Conservation (phyloP, 2,888 invertebrate genomes). For the Apodemia zela region DNA sequence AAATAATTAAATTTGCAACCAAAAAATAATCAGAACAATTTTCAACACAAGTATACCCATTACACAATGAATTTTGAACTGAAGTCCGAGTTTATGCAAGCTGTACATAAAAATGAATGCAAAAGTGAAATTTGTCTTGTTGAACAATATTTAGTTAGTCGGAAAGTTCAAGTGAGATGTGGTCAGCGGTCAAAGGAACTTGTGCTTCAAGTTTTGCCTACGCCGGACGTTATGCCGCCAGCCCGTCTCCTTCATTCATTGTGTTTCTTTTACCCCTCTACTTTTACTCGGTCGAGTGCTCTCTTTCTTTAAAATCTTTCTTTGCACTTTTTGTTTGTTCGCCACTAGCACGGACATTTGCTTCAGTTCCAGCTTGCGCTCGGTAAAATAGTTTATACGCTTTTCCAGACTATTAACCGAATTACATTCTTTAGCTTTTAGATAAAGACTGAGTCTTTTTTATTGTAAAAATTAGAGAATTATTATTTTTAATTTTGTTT, state of each 20-base stretch:
- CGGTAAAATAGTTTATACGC: conserved; percentile 1
- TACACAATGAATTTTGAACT: background rate
- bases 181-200: conserved; percentile 58
- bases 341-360: conserved; percentile 60
- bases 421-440: conserved; percentile 40
- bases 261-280: conserved; percentile 58
- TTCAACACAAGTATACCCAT: background rate
- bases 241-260: conserved; percentile 57
- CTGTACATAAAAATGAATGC: conserved; percentile 18
- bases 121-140: conserved; percentile 23
- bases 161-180: conserved; percentile 42
- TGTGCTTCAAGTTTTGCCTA: conserved; percentile 50
- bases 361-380: conserved; percentile 45
- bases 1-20: too few species aligned
- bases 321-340: conserved; percentile 57
- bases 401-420: conserved; percentile 12
- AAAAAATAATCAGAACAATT: background rate
- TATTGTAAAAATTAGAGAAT: background rate
- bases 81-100: conserved; percentile 23
- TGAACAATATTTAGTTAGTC: conserved; percentile 27
- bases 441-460: conserved; percentile 36
- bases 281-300: conserved; percentile 57
- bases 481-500: too few species aligned
- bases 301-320: conserved; percentile 52
- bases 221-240: conserved; percentile 50